Evolutionary conservation across 1,140 invertebrate genomes (phyloP).

Genomic region (Bombus confusus): DNA sequence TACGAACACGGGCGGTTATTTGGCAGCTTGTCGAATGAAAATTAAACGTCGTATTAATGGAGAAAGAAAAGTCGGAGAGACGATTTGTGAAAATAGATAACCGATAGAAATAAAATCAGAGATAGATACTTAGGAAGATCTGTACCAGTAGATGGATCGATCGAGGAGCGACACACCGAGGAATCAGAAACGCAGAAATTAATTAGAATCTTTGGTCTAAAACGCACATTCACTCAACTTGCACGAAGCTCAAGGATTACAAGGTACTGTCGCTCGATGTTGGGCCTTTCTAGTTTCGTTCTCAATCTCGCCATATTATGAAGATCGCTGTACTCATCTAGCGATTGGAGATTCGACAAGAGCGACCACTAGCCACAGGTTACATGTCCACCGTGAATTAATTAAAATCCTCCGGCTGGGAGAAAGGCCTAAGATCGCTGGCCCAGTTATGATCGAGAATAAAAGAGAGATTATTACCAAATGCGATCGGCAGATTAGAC

Average conservation of each 20-base stretch:
- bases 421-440: constrained; percentile 14
- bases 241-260: too few species aligned
- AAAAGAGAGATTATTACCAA: constrained; percentile 56
- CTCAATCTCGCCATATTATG: neutral
- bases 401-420: constrained; percentile 33
- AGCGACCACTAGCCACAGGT: neutral
- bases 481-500: constrained; percentile 52
- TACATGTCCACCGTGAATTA: neutral
- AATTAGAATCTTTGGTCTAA: too few species aligned
- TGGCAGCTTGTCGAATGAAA: neutral
- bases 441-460: constrained; percentile 47
- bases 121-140: too few species aligned
- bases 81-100: too few species aligned
- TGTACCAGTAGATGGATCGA: too few species aligned
- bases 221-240: too few species aligned
- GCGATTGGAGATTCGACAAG: neutral
- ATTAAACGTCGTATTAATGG: neutral
- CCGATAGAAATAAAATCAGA: too few species aligned
- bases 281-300: too few species aligned
- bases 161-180: too few species aligned
- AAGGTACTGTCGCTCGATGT: too few species aligned
- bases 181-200: too few species aligned
- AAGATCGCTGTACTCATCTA: neutral
- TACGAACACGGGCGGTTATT: neutral
- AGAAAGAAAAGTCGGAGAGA: too few species aligned